A percentile compares a stretch with the other conserved stretches of the same genome.
Evolutionary conservation across 1,140 invertebrate species (phyloP).

Genomic region (Coenobita brevimanus): DNA sequence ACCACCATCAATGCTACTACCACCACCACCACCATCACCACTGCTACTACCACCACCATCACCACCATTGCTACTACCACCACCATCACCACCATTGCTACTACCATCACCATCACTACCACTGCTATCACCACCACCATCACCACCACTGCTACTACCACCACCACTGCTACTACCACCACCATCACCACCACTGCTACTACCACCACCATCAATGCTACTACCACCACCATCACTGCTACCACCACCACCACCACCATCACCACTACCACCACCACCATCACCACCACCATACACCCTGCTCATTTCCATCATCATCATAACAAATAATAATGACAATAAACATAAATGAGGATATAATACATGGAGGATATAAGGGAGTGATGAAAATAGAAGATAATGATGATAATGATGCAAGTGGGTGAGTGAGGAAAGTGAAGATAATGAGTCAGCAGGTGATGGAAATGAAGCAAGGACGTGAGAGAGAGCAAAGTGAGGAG

Average conservation of each 20-base stretch:
- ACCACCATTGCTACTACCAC: slow-evolving; percentile 1
- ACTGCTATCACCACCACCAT: neutral
- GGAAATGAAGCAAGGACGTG: too few relatives aligned
- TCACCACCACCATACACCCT: neutral
- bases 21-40: neutral
- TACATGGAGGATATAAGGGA: too few relatives aligned
- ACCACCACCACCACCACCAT: slow-evolving; percentile 3
- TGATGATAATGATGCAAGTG: too few relatives aligned
- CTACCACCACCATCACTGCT: neutral
- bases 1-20: too few relatives aligned
- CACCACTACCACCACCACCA: slow-evolving; percentile 15
- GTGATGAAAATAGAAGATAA: too few relatives aligned
- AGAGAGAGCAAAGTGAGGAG: too few relatives aligned
- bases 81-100: slow-evolving; percentile 2
- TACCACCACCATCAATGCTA: neutral
- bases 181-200: slow-evolving; percentile 1
- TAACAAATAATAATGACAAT: neutral
- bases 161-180: slow-evolving; percentile 1
- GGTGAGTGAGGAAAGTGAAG: too few relatives aligned
- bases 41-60: neutral
- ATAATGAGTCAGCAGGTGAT: too few relatives aligned
- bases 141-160: slow-evolving; percentile 1
- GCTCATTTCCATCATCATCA: neutral
- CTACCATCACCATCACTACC: slow-evolving; percentile 2
- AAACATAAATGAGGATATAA: too few relatives aligned